Percentiles rank a stretch among this genome's conserved stretches.
These are phyloP conservation scores for Callithrix jacchus DNA, from an alignment of 2,113 vertebrate genomes.

Conservation along the genomic window DNA sequence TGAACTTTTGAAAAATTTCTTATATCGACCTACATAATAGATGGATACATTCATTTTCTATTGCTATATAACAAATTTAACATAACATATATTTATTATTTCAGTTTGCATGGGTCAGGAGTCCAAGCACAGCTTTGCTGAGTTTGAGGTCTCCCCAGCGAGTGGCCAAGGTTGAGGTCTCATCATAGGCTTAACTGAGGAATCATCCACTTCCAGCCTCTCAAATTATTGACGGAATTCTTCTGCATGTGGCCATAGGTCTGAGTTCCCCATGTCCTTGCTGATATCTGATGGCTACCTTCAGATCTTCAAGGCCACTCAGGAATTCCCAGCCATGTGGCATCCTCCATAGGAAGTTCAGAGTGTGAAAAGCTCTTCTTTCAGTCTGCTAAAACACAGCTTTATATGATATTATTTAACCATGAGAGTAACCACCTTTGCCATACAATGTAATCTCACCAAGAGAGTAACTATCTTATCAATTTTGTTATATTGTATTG, in stretches of 20 bases:
- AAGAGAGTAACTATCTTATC: neutral
- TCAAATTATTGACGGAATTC: neutral
- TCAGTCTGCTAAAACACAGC: neutral
- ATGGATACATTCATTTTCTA: neutral
- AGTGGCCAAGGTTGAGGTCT: neutral
- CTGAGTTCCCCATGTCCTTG: neutral
- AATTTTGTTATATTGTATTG: neutral
- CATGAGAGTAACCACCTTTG: neutral
- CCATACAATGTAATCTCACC: neutral
- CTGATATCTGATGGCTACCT: accelerated
- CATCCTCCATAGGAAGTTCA: neutral
- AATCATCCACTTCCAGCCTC: neutral
- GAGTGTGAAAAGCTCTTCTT: neutral
- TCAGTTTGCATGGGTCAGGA: neutral
- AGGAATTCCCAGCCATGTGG: neutral
- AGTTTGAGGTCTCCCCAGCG: neutral
- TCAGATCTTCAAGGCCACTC: neutral
- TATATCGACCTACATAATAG: neutral
- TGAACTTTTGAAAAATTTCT: neutral
- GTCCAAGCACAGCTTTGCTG: neutral
- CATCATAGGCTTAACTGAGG: neutral
- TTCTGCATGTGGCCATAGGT: neutral
- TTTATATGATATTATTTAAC: neutral
- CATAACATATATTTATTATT: neutral
- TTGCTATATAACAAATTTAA: neutral